Base-by-base conservation (phyloP, 2,113 vertebrate genomes). In the Riparia riparia region DNA sequence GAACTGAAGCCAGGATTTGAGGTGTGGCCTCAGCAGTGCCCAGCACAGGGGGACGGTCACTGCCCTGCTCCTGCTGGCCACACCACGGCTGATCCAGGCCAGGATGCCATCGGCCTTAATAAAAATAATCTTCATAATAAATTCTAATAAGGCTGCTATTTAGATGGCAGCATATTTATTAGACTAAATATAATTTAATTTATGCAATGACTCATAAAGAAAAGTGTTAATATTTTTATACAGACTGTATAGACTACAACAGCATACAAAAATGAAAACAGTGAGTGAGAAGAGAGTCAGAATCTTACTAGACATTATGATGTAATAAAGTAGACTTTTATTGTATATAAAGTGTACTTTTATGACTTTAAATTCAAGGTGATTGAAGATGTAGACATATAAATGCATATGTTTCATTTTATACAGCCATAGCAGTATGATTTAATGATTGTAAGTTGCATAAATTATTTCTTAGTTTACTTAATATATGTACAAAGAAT, bases 51-150 rank as follows among this genome's bases (percentile, higher is more conserved):
- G 24, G 34, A 50, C 5, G 4, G n/a, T 45, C 44, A 5, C 57
- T 51, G 39, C 65, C 44, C 50, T 72, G 24, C 1, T 79, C 28
- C 73, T 79, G 65, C 58, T 58, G 89, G 22, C 32, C 88, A 45
- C 34, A 51, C 8, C 39, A 25, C 0, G 12, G 37, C 73, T 79
- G 44, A 29, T 2, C 8, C 50, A 78, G 58, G 19, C 10, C 57
- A 58, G 50, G 31, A 32, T 70, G 16, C 7, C 39, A 53, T 2
- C 0, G 4, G 14, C 17, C 24, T 41, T 34, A 91, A 60, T 89
- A 90, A 74, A 97, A 87, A 8, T 34, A 82, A 65, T 81, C 51
- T 83, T 93, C 51, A 69, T 68, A 85, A 83, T 81, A 56, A 93
- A 82, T 37, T 89, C 12, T 56, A 84, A 86, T 82, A 47, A 90